Evolutionary conservation across 2,888 invertebrate species (phyloP), one percentile per base, ranked within the genome.

Genomic region (Stenoptilia bipunctidactyla): DNA sequence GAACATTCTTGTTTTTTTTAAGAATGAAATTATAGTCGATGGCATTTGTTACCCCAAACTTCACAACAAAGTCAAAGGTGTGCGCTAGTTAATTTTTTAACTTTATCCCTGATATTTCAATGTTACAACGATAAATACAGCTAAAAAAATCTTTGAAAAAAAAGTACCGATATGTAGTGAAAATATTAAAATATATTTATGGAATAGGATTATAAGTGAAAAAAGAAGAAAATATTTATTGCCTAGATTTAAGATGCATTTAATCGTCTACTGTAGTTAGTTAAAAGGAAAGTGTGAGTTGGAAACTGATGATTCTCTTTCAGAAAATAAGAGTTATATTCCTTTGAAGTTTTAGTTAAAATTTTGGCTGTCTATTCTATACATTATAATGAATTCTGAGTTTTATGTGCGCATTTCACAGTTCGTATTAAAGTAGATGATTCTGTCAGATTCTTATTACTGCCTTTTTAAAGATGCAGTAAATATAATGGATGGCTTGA

Each of bases 221-320:
- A 79, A n/a, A 75, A 72, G 75, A 80, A 72, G 76, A 80, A 72
- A 76, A 82, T 83, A 83, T 83, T 83, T 83, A 83, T 82, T 79
- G 71, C 66, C 49, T 68, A 76, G 71, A 46, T 37, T 38, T 74
- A 74, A 72, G 73, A 58, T 51, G 72, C 69, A 74, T 79, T 52
- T 74, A 80, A 73, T 64, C 76, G 45, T 77, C 75, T 76, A 77
- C 76, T 76, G 74, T 77, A 79, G 79, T 52, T 68, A 69, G 67
- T 45, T 45, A 51, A 51, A 56, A 48, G 13, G 15, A 41, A 40
- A 44, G 46, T 43, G 43, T 48, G 51, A 51, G 20, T 36, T 35
- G 37, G 34, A 15, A 34, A 40, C 15, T 30, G 30, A 30, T 30
- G 6, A 20, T 20, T 20, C 20, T 20, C 20, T 35, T 34, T 30